Base-by-base conservation (phyloP, 2,888 invertebrate species). In the Silvanus unidentatus region DNA sequence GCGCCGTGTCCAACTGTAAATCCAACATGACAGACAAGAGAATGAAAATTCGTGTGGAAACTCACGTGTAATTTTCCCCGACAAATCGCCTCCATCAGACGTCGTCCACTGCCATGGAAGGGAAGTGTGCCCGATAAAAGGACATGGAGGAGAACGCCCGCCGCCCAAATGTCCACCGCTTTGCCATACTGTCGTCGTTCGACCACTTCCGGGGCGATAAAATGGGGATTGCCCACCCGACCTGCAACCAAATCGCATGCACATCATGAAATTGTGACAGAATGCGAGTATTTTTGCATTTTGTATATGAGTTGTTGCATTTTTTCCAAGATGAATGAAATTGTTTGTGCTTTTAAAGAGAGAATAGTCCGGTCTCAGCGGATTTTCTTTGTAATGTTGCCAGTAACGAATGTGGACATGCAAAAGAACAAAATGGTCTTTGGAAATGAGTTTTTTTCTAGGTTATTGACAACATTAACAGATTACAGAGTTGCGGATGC, bases 171-270 rank as follows among this genome's bases (percentile, higher is more conserved):
- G 72, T 99, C 99, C 53, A 95, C 93, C 1, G 94, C 88, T 70
- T 96, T 96, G 29, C 91, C 89, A 74, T 92, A 93, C 59, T 90
- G 81, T 70, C 90, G 85, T 64, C 90, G 81, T 50, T 90, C 85
- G 13, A 98, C 89, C 53, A 99, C 90, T 75, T 99, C 99, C 0
- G 99, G 98, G 1, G 97, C 91, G 94, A 98, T 97, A 73, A 95
- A 99, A 72, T 94, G 93, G 10, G 96, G 93, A 45, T 94, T 94
- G 29, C 97, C 97, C 49, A 97, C 88, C 52, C 94, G 86, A 70
- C 90, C 94, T 92, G 73, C 40, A 57, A 58, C 52, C 6, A 34
- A n/a, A n/a, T n/a, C n/a, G 27, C 27, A 12, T 28, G 10, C n/a
- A n/a, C n/a, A 22, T 22, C 22, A 8, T 22, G 8, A 22, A 22